Percentiles rank a stretch among this genome's conserved stretches.
phyloP scores from a whole-genome alignment of 2,888 invertebrate genomes.

The Oithona nana region DNA sequence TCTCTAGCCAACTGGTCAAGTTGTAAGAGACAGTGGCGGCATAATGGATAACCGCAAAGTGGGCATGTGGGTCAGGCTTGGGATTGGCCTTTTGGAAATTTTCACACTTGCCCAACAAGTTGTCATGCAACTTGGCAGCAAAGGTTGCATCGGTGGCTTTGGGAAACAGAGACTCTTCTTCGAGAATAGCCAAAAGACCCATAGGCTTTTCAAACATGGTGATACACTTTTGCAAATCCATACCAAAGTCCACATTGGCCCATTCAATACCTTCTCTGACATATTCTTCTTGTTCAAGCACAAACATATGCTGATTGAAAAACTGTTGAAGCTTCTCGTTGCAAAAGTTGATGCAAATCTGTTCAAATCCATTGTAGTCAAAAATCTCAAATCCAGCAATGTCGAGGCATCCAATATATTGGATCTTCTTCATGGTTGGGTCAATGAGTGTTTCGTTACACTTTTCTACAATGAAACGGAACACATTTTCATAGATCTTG shows the following conservation, averaged over 20 bases:
- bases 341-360: slow-evolving; percentile 38
- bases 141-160: slow-evolving; percentile 97
- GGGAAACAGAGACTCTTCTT: slow-evolving; percentile 99
- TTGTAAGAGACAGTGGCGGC: slow-evolving; percentile 72
- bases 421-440: slow-evolving; percentile 93
- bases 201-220: slow-evolving; percentile 95
- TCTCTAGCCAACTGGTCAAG: slow-evolving; percentile 96
- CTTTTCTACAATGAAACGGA: slow-evolving; percentile 88
- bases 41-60: slow-evolving; percentile 98
- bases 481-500: slow-evolving; percentile 85
- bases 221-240: slow-evolving; percentile 62
- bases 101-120: slow-evolving; percentile 96
- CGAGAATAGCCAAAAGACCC: slow-evolving; percentile 99
- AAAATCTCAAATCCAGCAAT: slow-evolving; percentile 42
- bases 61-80: slow-evolving; percentile 87
- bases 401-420: slow-evolving; percentile 43
- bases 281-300: slow-evolving; percentile 38
- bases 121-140: slow-evolving; percentile 93
- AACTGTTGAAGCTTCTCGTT: slow-evolving; percentile 38
- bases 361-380: slow-evolving; percentile 44
- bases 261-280: slow-evolving; percentile 37
- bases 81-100: slow-evolving; percentile 92
- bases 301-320: slow-evolving; percentile 39
- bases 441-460: slow-evolving; percentile 93
- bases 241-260: slow-evolving; percentile 39